Base-by-base conservation (phyloP, 1,140 invertebrate species). In the roundworm (Caenorhabditis elegans) region DNA sequence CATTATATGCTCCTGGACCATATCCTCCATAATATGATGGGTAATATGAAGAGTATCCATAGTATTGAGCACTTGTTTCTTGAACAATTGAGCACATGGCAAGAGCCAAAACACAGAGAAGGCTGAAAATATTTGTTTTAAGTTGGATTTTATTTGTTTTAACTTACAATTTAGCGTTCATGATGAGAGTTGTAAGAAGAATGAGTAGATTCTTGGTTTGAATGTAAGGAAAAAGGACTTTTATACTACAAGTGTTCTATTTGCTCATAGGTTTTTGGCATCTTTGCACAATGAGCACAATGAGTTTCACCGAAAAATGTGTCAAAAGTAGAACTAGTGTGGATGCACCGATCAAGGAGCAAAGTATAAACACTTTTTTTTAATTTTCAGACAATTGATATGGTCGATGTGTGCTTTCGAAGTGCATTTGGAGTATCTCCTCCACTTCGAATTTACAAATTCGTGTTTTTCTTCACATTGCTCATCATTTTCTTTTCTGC, bases 351-450 rank as follows among this genome's bases (percentile, higher is more conserved):
- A 28, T 55, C 55, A 46, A 11, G 17, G 34, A 65, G 2, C 39
- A 80, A 53, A 55, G 47, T 49, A 82, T 19, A 70, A 36, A 10
- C 22, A 6, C 43, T 24, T 11, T 0, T 28, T 17, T 24, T 26
- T 31, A 48, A 22, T 34, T 75, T 80, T 53, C 28, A 81, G 80
- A 77, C 75, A 22, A 43, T 81, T 34, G 80, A 81, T 10, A 39
- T 34, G 46, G 80, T 81, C 1, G 80, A 81, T 48, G 80, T 83
- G 6, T 83, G 82, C 49, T 85, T 83, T 31, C 78, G 84, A 46
- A 79, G 78, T 34, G 85, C 86, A 19, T 87, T 87, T 51, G 51
- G 82, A 19, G 83, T 82, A 39, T 84, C 82, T n/a, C 86, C 86
- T 10, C 85, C 81, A 2, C 83, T 82, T 22, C 48, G 31, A 19